Evolutionary conservation across 1,140 invertebrate species (phyloP), one percentile per base, ranked within the genome.

Genomic region (Lordiphosa collinella): DNA sequence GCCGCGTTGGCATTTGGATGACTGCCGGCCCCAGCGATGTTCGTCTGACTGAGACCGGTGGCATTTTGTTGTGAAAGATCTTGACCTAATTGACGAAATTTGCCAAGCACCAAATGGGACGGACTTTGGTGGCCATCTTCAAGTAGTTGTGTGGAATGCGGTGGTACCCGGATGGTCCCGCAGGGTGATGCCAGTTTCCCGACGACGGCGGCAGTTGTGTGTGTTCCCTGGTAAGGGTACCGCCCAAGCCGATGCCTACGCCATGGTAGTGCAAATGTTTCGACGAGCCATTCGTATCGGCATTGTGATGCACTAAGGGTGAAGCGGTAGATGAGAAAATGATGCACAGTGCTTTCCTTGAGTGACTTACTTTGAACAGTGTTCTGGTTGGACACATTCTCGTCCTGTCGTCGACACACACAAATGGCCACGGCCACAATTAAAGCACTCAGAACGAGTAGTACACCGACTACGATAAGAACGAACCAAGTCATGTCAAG

Each of bases 181-280:
- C 95, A 96, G 95, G 95, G 95, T 93, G 94, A 93, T 92, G 93
- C 95, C 94, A 95, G 95, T 96, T 96, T 96, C 95, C 95, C 95
- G 94, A 93, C 76, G 86, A 89, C 73, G 90, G 66, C 52, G 90
- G 86, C 85, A 89, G 75, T 75, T 89, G 82, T 74, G 89, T 89
- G 37, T 87, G 84, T 66, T 89, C 75, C 79, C 89, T 73, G 80
- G 89, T 74, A 53, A 89, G 75, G 50, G 87, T 90, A 72, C 86
- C 91, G 76, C 84, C 71, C 44, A 68, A 60, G 66, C 74, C 70
- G 40, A 78, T 72, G 52, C 74, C 57, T n/a, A 61, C 52, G 40
- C 67, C 78, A 54, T 87, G 86, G 56, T 86, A 85, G 32, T 88
- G 82, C 90, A 92, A 90, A 80, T 92, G 92, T 78, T 91, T 92